phyloP scores from a whole-genome alignment of 2,797 vertebrate genomes.

The Enteromius mattozi region DNA sequence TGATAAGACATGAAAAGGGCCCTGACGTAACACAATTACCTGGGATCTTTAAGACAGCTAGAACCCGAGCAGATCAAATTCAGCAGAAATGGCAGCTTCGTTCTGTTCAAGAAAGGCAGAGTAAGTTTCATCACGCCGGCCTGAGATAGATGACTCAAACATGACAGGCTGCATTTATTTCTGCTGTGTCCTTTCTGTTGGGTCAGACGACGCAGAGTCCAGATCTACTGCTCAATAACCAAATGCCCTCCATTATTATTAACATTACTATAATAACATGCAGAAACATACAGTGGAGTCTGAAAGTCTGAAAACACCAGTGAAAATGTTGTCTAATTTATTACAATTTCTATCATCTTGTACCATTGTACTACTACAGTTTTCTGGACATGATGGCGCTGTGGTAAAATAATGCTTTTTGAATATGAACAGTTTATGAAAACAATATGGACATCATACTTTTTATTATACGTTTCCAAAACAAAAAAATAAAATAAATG shows the following conservation, averaged over 20 bases:
- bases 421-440: background rate
- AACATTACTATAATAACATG: constrained; percentile 3
- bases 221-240: constrained; percentile 28
- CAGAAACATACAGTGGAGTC: background rate
- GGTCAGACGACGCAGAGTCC: constrained; percentile 8
- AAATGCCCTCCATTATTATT: background rate
- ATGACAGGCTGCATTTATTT: constrained; percentile 49
- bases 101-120: constrained; percentile 44
- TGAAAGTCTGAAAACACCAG: background rate
- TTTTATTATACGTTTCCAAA: background rate
- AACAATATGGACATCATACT: background rate
- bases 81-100: constrained; percentile 56
- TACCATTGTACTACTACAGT: background rate
- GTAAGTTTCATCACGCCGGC: constrained; percentile 49
- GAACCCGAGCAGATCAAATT: constrained; percentile 51
- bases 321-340: background rate
- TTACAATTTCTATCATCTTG: background rate
- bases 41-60: constrained; percentile 45
- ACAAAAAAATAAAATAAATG: background rate
- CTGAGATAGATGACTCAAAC: constrained; percentile 45
- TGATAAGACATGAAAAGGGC: constrained; percentile 71
- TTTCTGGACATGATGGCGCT: background rate
- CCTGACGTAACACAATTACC: constrained; percentile 79
- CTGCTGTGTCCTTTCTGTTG: constrained; percentile 25
- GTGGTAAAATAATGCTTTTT: background rate